These are phyloP conservation scores for Mycetomoellerius zeteki DNA, from an alignment of 1,140 invertebrate species.

Conservation along the genomic window DNA sequence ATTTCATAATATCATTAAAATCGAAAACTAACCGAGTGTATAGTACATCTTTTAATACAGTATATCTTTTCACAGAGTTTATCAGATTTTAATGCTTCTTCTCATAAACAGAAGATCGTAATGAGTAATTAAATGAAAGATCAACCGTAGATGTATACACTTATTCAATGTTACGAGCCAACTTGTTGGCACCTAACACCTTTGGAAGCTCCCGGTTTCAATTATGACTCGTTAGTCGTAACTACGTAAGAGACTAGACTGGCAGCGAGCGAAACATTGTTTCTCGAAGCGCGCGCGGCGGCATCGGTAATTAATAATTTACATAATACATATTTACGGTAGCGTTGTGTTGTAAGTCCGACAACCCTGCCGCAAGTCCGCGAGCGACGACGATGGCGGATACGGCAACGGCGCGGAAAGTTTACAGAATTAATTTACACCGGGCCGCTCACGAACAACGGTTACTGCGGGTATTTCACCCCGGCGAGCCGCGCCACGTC, in stretches of 20 bases:
- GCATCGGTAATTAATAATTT: slow-evolving; percentile 62
- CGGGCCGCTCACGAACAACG: slow-evolving; percentile 54
- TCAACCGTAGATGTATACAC: slow-evolving; percentile 6
- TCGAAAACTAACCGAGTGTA: slow-evolving; percentile 10
- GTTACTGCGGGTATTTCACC: slow-evolving; percentile 53
- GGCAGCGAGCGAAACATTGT: slow-evolving; percentile 40
- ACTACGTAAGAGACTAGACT: slow-evolving; percentile 26
- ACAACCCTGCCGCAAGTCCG: slow-evolving; percentile 10
- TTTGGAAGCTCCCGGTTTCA: slow-evolving; percentile 28
- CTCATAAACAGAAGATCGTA: background rate
- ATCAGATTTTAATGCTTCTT: background rate
- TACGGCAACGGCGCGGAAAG: slow-evolving; percentile 48
- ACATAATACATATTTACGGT: slow-evolving; percentile 60
- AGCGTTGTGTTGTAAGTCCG: slow-evolving; percentile 37
- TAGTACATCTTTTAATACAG: background rate
- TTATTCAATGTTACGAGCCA: slow-evolving; percentile 21
- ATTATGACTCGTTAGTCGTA: slow-evolving; percentile 51
- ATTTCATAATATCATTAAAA: background rate
- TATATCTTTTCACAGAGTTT: background rate
- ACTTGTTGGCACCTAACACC: slow-evolving; percentile 30
- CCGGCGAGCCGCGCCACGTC: background rate
- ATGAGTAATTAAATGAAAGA: slow-evolving; percentile 18
- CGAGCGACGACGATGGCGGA: slow-evolving; percentile 26
- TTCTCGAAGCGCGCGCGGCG: slow-evolving; percentile 7
- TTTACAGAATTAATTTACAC: slow-evolving; percentile 63